Base-by-base conservation (phyloP, 1,140 invertebrate genomes). In the Brachionus rotundiformis region DNA sequence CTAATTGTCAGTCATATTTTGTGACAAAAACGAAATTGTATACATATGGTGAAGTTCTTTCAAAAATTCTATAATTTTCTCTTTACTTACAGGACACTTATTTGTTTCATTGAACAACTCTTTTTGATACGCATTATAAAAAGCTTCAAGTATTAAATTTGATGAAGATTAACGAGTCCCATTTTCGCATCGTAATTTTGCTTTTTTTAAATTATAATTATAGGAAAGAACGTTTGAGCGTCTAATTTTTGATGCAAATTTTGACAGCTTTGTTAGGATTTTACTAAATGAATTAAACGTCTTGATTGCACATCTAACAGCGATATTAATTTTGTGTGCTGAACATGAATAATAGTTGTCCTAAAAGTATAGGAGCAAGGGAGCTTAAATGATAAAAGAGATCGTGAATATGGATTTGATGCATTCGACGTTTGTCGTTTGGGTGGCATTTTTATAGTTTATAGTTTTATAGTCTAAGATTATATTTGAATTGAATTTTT, bases 211-310 rank as follows among this genome's bases (percentile, higher is more conserved):
- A 63, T 13, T 29, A 63, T 63, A 29, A 63, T 31, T 63, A 29
- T 29, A 31, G 1, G 59, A 63, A 13, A 29, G 8, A 63, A 63
- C 29, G 8, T 10, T 63, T 63, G 59, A 63, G 0, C 59, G 25
- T 63, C 59, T 63, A 29, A 63, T 29, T 29, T 27, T 31, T 63
- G 25, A 63, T 29, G 59, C 59, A 63, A 63, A 61, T 61, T 61
- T 61, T 61, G 59, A 61, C 10, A 61, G 59, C 27, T 61, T 61
- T 5, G 59, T 4, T 47, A 47, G 33, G 1, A 39, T 39, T 39
- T 39, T 39, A 2, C 1, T 6, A 39, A 39, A 39, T 39, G 36
- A 6, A 19, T 19, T 19, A 19, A 0, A 19, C 3, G 47, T 19
- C 3, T 49, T 49, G 47, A 49, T 49, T 49, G 47, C 44, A 47